These are phyloP conservation scores for Hydrotaea diabolus DNA, from an alignment of 2,888 invertebrate species.

Conservation along the genomic window DNA sequence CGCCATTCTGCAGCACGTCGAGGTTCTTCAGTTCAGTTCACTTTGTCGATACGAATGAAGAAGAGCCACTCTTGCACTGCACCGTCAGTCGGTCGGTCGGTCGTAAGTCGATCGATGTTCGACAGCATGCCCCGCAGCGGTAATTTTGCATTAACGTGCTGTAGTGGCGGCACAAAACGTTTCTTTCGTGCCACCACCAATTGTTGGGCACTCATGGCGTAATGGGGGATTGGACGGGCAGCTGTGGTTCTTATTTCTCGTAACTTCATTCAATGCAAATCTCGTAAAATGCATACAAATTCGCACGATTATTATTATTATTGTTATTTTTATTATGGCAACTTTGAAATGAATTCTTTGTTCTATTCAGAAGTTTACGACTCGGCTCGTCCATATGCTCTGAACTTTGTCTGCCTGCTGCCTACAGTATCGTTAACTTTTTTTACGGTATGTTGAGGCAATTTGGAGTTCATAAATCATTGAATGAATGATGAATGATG, in stretches of 20 bases:
- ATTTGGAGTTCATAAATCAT: slow-evolving; percentile 28
- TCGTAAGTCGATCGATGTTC: too few species aligned
- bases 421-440: slow-evolving; percentile 7
- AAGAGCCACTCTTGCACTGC: not conserved
- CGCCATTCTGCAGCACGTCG: not conserved
- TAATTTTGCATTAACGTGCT: slow-evolving; percentile 50
- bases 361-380: not conserved
- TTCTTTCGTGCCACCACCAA: not conserved
- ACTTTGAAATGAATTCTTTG: slow-evolving; percentile 24
- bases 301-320: slow-evolving; percentile 64
- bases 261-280: slow-evolving; percentile 52
- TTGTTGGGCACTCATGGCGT: not conserved
- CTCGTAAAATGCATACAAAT: slow-evolving; percentile 49
- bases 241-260: not conserved
- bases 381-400: not conserved
- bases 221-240: not conserved
- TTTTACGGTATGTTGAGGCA: not conserved
- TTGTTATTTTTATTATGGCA: slow-evolving; percentile 16
- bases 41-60: slow-evolving; percentile 24
- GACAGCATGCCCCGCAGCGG: slow-evolving; percentile 21
- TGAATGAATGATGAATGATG: not conserved
- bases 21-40: slow-evolving; percentile 11
- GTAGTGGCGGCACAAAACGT: slow-evolving; percentile 29
- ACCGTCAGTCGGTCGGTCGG: too few species aligned
- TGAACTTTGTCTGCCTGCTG: not conserved